Evolutionary conservation across 2,113 vertebrate species (phyloP).

Genomic region (Galeopterus variegatus): DNA sequence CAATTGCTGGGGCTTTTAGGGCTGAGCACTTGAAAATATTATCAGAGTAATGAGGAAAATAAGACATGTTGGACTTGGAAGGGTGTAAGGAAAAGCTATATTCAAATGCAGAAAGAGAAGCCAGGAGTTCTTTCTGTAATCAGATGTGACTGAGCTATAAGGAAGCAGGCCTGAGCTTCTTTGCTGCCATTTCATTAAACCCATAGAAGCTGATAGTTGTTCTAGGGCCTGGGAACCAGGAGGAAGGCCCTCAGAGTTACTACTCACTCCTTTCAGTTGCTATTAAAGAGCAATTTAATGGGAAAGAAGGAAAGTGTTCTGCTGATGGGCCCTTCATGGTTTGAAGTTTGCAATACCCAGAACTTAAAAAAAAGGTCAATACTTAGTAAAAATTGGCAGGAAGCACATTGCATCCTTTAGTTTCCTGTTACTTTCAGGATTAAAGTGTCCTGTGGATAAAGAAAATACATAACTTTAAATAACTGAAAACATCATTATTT

Average conservation of each 20-base stretch:
- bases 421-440: constrained; percentile 68
- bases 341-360: neutral
- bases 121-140: neutral
- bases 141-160: neutral
- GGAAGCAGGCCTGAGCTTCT: neutral
- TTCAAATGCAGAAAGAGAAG: constrained; percentile 22
- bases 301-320: constrained; percentile 18
- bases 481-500: neutral
- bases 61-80: neutral
- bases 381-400: constrained; percentile 11
- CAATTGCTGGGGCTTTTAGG: neutral
- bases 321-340: neutral
- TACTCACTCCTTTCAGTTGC: constrained; percentile 13
- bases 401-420: constrained; percentile 3
- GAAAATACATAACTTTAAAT: neutral
- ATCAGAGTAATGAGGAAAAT: constrained; percentile 18
- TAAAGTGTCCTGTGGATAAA: constrained; percentile 42
- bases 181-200: neutral
- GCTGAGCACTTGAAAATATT: constrained; percentile 1
- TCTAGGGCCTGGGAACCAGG: neutral
- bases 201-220: neutral
- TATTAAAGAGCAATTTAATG: constrained; percentile 57
- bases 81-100: neutral
- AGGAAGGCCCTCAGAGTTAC: neutral
- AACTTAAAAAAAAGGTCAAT: constrained; percentile 67